Percentiles rank a stretch among this genome's conserved stretches.
Conservation (phyloP, 2,797 vertebrate species). For the Coccyzus lansbergi region DNA sequence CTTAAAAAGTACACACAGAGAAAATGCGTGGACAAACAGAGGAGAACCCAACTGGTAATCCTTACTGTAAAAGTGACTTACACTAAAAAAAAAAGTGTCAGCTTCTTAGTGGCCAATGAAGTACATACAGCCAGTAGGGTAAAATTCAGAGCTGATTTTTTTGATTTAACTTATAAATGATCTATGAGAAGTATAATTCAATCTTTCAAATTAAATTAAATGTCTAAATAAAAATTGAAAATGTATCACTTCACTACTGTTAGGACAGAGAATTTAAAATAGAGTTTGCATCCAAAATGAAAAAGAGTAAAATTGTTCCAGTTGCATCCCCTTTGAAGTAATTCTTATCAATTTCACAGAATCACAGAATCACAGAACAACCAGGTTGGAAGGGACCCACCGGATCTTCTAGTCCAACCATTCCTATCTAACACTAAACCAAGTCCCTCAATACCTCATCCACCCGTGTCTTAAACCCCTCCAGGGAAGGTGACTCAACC, state of each 20-base stretch:
- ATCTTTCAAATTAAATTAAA: conserved; percentile 30
- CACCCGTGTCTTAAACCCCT: no score
- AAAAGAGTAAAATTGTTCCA: neutral
- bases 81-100: neutral
- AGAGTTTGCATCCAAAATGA: neutral
- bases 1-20: neutral
- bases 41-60: neutral
- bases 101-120: neutral
- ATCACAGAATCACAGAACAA: no score
- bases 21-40: neutral
- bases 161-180: conserved; percentile 19
- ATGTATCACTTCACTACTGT: neutral
- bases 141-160: neutral
- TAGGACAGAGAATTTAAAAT: neutral
- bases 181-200: neutral
- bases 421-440: no score
- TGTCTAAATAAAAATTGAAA: conserved; percentile 21
- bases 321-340: neutral
- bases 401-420: no score
- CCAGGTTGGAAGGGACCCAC: no score
- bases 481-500: no score
- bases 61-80: neutral
- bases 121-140: neutral
- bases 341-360: no score
- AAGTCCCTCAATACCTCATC: no score